phyloP scores from a whole-genome alignment of 2,797 vertebrate genomes.

The Rhinatrema bivittatum region DNA sequence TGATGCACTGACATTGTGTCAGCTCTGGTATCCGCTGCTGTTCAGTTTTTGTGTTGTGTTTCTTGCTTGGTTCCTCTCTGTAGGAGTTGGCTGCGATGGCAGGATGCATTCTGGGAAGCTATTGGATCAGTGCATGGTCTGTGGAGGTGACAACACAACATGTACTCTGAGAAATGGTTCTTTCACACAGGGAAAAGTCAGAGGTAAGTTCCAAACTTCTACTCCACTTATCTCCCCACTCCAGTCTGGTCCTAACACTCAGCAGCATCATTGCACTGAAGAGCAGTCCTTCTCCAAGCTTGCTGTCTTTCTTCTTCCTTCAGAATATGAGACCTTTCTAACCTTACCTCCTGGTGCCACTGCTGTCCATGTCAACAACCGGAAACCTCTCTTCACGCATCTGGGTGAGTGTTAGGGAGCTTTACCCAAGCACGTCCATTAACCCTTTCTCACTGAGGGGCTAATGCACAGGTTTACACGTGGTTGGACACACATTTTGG shows the following conservation, averaged over 20 bases:
- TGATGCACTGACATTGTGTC: no score
- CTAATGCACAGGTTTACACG: no score
- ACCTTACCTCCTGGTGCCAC: constrained; percentile 69
- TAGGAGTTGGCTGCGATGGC: constrained; percentile 87
- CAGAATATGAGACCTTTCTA: constrained; percentile 86
- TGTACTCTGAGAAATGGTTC: constrained; percentile 63
- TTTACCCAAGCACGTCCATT: no score
- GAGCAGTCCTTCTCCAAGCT: no score
- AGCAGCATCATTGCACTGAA: no score
- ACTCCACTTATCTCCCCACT: not conserved
- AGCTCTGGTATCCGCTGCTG: no score
- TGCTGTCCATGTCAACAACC: constrained; percentile 64
- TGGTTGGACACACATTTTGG: no score
- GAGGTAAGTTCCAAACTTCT: constrained; percentile 56
- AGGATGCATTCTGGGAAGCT: constrained; percentile 66
- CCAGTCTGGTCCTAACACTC: no score
- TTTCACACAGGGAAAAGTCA: constrained; percentile 66
- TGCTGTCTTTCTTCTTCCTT: constrained; percentile 13
- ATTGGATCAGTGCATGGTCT: constrained; percentile 73
- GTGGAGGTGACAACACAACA: constrained; percentile 75
- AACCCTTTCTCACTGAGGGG: no score
- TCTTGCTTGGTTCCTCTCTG: no score
- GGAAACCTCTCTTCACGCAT: constrained; percentile 84
- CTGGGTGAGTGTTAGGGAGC: constrained; percentile 66
- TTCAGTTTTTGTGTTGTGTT: no score